phyloP scores from a whole-genome alignment of 2,113 vertebrate species.

The Psammodynastes pulverulentus region DNA sequence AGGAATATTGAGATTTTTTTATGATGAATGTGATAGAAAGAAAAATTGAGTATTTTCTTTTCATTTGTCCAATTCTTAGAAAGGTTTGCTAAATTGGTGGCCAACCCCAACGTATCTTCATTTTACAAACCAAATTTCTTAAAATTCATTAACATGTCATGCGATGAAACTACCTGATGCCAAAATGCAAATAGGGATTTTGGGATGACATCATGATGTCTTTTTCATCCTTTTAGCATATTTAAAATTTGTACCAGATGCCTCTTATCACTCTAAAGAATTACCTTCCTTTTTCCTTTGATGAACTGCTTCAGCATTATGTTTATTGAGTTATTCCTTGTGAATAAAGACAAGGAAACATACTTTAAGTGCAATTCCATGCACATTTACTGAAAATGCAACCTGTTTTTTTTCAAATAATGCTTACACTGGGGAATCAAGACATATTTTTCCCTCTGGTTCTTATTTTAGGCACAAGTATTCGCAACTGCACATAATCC shows the following conservation, averaged over 20 bases:
- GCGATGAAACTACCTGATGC: neutral
- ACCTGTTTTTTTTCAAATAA: neutral
- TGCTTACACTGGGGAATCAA: neutral
- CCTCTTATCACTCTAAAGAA: neutral
- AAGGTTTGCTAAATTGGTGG: neutral
- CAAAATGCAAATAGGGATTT: neutral
- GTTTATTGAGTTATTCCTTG: too few species aligned
- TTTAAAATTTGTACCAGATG: neutral
- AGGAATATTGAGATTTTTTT: neutral
- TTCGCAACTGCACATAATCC: slow-evolving; percentile 29
- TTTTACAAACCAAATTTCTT: neutral
- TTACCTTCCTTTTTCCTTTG: neutral
- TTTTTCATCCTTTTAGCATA: neutral
- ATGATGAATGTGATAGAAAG: neutral
- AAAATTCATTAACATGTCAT: neutral
- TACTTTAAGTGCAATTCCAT: neutral
- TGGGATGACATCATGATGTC: neutral
- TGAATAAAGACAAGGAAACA: neutral
- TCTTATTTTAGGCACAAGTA: neutral
- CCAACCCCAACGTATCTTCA: neutral
- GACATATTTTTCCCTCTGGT: neutral
- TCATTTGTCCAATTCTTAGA: neutral
- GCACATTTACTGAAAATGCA: neutral
- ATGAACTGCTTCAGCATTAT: neutral
- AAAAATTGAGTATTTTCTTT: neutral